Conservation (phyloP, 2,797 vertebrate genomes). For the Crocidura indochinensis region DNA sequence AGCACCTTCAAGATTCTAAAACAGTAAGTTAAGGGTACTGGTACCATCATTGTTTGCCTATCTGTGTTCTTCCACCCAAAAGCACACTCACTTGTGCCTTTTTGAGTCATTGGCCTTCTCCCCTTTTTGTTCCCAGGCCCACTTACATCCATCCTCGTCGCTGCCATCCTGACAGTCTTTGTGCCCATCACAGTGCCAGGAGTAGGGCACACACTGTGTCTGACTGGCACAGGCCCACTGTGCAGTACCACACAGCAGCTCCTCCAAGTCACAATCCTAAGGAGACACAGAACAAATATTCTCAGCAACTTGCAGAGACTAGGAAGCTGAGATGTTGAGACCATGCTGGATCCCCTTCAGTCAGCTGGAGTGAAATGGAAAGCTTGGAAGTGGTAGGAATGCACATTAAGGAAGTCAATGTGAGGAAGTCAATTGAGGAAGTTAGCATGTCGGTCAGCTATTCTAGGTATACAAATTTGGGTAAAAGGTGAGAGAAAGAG, state of each 20-base stretch:
- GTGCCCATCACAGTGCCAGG: constrained; percentile 94
- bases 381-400: neutral
- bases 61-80: too few relatives aligned
- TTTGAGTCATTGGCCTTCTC: accelerated
- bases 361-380: too few relatives aligned
- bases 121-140: accelerated
- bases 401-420: neutral
- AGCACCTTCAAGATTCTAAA: neutral
- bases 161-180: constrained; percentile 93
- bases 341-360: neutral
- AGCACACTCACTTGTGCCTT: neutral
- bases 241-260: constrained; percentile 86
- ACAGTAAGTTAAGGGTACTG: accelerated
- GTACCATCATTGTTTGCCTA: accelerated
- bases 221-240: constrained; percentile 92
- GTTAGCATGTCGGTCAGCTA: neutral
- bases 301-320: accelerated
- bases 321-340: neutral
- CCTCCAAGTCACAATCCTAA: constrained; percentile 89
- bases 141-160: constrained; percentile 94
- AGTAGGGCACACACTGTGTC: constrained; percentile 91
- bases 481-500: neutral
- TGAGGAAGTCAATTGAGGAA: neutral
- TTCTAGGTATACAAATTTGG: neutral
- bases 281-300: constrained; percentile 2